phyloP scores from a whole-genome alignment of 1,140 invertebrate genomes.

The Drosophila guanche region DNA sequence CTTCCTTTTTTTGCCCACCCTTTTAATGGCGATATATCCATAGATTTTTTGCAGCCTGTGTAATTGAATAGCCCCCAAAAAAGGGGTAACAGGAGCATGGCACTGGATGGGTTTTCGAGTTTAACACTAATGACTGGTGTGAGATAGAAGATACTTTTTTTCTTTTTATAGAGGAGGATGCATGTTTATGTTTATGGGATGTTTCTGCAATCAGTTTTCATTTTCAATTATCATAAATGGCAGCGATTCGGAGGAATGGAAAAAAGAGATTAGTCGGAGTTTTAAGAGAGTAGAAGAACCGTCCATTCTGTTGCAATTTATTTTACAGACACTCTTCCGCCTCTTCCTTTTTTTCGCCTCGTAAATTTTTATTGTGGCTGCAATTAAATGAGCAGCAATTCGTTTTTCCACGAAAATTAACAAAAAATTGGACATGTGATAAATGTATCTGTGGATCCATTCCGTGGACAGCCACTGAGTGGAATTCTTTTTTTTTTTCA shows the following conservation, averaged over 20 bases:
- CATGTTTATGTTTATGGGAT: no score
- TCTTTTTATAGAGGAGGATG: background rate
- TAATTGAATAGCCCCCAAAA: conserved; percentile 26
- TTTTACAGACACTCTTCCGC: conserved; percentile 7
- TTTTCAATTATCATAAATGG: conserved; percentile 28
- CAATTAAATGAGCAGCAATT: conserved; percentile 60
- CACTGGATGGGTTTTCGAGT: background rate
- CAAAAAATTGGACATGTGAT: conserved; percentile 55
- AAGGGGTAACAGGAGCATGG: conserved; percentile 1
- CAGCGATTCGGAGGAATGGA: conserved; percentile 10
- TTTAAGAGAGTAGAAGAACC: no score
- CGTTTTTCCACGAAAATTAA: conserved; percentile 31
- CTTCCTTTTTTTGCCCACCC: conserved; percentile 15
- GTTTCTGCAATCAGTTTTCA: conserved; percentile 6
- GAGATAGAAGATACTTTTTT: background rate
- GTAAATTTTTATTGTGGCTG: conserved; percentile 63
- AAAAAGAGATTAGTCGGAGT: conserved; percentile 3
- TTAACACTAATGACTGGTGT: background rate
- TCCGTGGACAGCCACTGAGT: conserved; percentile 5
- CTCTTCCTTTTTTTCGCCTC: conserved; percentile 17
- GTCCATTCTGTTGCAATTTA: background rate
- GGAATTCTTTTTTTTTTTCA: conserved; percentile 40
- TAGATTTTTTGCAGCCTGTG: conserved; percentile 3
- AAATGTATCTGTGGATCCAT: conserved; percentile 40
- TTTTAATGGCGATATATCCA: conserved; percentile 14